phyloP scores from a whole-genome alignment of 2,113 vertebrate species.

The Pionites leucogaster region DNA sequence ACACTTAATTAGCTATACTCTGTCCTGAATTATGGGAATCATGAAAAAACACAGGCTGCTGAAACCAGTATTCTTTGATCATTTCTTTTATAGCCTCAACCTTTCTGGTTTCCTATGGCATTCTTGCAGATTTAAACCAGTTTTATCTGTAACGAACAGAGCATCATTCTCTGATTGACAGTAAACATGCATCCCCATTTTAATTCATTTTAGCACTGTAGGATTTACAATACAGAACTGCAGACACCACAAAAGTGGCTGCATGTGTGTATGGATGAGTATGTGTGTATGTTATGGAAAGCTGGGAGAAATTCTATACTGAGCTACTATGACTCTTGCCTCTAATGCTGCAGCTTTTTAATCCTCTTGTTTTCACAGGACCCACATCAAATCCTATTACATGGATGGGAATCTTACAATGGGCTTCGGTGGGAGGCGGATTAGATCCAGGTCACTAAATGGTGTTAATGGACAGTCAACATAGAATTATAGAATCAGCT shows the following conservation, averaged over 20 bases:
- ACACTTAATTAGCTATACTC: not conserved
- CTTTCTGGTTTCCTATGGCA: not conserved
- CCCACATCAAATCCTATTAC: not conserved
- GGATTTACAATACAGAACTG: not conserved
- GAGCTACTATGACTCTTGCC: not conserved
- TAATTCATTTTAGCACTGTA: not conserved
- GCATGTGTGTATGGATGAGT: not conserved
- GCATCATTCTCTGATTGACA: not conserved
- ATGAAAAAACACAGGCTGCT: not conserved
- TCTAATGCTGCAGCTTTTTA: not conserved
- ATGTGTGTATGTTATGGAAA: not conserved
- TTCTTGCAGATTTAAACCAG: not conserved
- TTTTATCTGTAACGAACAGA: not conserved
- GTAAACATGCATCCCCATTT: not conserved
- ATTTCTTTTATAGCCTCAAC: not conserved
- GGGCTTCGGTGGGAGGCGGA: not conserved
- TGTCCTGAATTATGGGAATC: not conserved
- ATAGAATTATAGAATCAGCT: not conserved
- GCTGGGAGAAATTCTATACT: not conserved
- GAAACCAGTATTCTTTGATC: conserved; percentile 13
- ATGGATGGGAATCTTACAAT: not conserved
- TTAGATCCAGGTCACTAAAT: not conserved
- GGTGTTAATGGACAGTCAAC: not conserved
- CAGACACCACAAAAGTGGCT: not conserved
- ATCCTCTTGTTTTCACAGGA: not conserved